Evolutionary conservation across 2,888 invertebrate species (phyloP), one percentile per base, ranked within the genome.

Genomic region (Hetaerina titia): DNA sequence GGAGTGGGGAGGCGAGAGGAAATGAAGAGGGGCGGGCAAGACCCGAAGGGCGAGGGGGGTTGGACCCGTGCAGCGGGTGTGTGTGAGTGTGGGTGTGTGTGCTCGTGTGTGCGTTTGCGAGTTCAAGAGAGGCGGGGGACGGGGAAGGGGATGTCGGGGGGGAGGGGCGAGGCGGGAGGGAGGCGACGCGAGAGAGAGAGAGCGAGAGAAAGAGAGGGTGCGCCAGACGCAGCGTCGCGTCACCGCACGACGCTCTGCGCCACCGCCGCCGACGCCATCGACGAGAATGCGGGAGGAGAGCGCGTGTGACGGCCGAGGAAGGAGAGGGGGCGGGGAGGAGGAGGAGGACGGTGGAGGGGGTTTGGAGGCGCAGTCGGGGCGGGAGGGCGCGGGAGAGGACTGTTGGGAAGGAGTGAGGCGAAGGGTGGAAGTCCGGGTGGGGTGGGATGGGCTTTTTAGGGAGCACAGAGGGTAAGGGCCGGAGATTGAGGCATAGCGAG

Each of bases 231-330:
- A 92, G 92, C 92, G 92, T 64, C 92, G 92, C 92, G 92, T 92
- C 92, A 92, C 92, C 92, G 92, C 92, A 69, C 92, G 92, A 69
- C 92, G 92, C 92, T 92, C 92, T 92, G 92, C 92, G 92, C 92
- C 92, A 92, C 45, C 92, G 92, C 92, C 92, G 92, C 89, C 89
- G 89, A 89, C 89, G 89, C 92, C 92, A 92, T 92, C 92, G 96
- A 96, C 96, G 95, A 95, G 96, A 96, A 95, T 95, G 96, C 95
- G 96, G 96, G 92, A 31, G 97, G 97, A 97, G 97, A 97, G 96
- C 96, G 96, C 97, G 96, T 96, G 97, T 96, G 97, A 97, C 97
- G 97, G 97, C 97, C 96, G 97, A 96, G 96, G 96, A 97, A 96
- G 97, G 97, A 97, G 97, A 97, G 96, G 96, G 96, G 97, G 97